Base-by-base conservation (phyloP, 1,140 invertebrate genomes). In the Pseudomyrmex sp. region DNA sequence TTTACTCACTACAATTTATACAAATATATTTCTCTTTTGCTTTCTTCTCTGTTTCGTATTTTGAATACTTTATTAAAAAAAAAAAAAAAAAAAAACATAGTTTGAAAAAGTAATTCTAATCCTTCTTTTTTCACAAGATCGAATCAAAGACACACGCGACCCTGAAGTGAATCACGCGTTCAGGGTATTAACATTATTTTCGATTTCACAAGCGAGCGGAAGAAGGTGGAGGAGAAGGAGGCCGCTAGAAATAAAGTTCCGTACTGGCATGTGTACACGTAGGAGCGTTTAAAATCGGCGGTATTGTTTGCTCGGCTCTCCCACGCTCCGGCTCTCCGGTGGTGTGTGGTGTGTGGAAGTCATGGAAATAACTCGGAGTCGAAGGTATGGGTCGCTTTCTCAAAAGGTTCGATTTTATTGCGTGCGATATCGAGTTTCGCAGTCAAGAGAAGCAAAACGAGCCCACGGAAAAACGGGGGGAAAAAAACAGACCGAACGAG, bases 351-450 rank as follows among this genome's bases (percentile, higher is more conserved):
- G 26, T 46, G 23, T 61, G 72, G 35, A 56, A 65, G 72, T 58
- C 58, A 58, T 63, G 56, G 84, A 72, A 82, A 85, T 80, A 68
- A 65, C 44, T 56, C 52, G 74, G 35, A 52, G 46, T 46, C 74
- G 63, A 83, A 83, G 59, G 74, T 83, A 83, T 35, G 62, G 18
- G 35, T 54, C 58, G 63, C 23, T 87, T 76, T 88, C 50, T 84
- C 75, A 62, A 79, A 84, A 80, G 76, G 83, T 82, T 84, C 70
- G 65, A 82, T 85, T 88, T 85, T 73, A 88, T 56, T 68, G 62
- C 61, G 12, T 50, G 46, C 76, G 52, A 66, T 79, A 83, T 88
- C 84, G 79, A 85, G 18, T 88, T 85, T 85, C 83, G 62, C 74
- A 62, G 52, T 46, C 10, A 46, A 54, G 61, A 46, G 52, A 62